Evolutionary conservation across 2,797 vertebrate species (phyloP).

Genomic region (Dallia pectoralis): DNA sequence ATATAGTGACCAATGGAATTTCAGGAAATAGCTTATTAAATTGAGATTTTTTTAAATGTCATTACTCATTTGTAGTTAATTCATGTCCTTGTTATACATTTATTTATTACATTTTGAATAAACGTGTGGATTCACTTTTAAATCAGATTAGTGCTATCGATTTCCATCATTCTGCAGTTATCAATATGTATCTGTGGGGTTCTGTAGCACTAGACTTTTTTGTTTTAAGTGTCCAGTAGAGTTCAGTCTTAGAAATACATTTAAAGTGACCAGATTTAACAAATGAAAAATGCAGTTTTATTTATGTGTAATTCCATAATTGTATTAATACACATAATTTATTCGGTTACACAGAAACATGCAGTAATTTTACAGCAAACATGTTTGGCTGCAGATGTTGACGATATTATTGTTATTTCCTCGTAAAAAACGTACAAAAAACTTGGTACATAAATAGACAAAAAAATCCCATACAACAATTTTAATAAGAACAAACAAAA

Average conservation of each 20-base stretch:
- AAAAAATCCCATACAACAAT: no score
- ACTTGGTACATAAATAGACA: no score
- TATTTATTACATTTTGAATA: background rate
- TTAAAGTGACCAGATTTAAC: no score
- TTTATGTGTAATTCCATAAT: no score
- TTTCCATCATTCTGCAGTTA: background rate
- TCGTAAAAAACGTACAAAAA: no score
- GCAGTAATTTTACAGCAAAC: no score
- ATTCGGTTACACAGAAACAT: no score
- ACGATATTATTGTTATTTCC: no score
- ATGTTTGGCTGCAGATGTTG: no score
- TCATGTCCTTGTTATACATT: background rate
- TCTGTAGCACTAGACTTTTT: background rate
- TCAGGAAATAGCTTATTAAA: background rate
- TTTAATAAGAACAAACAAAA: no score
- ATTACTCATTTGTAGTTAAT: background rate
- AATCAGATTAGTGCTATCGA: background rate
- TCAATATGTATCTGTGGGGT: background rate
- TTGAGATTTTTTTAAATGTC: background rate
- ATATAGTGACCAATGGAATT: background rate
- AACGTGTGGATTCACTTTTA: background rate
- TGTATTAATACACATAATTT: no score
- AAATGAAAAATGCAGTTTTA: no score
- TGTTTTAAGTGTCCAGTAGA: background rate
- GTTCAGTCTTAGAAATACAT: background rate